These are phyloP conservation scores for Geothlypis trichas DNA, from an alignment of 2,113 vertebrate species.

Conservation along the genomic window DNA sequence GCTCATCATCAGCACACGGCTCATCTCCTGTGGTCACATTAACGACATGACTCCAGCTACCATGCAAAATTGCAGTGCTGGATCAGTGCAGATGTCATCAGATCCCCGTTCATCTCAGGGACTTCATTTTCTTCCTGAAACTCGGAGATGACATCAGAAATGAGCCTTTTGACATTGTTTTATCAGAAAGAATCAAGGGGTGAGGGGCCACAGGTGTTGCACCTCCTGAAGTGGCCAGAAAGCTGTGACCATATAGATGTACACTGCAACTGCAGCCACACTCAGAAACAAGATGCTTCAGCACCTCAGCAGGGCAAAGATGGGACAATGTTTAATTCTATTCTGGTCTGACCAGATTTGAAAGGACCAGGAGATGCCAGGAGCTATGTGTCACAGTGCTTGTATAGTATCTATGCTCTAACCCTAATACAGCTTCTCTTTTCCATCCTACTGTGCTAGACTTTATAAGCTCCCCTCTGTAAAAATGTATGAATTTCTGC, in stretches of 20 bases:
- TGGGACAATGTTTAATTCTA: not conserved
- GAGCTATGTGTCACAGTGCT: not conserved
- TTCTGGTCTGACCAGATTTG: not conserved
- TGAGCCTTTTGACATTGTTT: not conserved
- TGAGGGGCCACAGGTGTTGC: not conserved
- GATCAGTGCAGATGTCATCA: not conserved
- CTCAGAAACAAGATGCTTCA: not conserved
- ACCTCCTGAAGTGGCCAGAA: not conserved
- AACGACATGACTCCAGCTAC: not conserved
- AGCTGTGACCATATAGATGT: not conserved
- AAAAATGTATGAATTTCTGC: not conserved
- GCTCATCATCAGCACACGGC: not conserved
- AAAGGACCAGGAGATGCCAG: not conserved
- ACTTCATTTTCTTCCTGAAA: not conserved
- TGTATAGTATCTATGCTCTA: not conserved
- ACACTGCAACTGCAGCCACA: not conserved
- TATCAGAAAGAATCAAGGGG: not conserved
- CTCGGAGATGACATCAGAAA: not conserved
- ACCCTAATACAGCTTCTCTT: not conserved
- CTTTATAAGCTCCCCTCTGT: not conserved
- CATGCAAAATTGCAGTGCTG: not conserved
- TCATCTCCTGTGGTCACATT: not conserved
- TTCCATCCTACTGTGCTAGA: not conserved
- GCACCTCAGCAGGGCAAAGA: not conserved
- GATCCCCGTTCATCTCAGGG: not conserved